A percentile compares a stretch with the other conserved stretches of the same genome.
Conservation (phyloP, 2,113 vertebrate species). For the Coregonus clupeaformis region DNA sequence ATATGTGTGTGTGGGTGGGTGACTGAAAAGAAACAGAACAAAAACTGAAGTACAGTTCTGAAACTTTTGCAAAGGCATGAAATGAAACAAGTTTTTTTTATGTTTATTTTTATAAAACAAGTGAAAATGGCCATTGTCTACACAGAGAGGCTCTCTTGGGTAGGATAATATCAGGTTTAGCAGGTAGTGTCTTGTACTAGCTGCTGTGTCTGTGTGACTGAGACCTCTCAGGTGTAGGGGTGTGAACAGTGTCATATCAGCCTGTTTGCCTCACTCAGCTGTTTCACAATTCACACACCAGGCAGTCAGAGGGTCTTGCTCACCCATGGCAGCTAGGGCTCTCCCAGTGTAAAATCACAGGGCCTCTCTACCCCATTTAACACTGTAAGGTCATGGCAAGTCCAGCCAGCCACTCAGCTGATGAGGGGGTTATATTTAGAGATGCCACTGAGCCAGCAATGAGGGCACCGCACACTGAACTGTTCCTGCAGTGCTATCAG, state of each 20-base stretch:
- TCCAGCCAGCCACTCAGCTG: conserved; percentile 51
- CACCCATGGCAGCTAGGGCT: not conserved
- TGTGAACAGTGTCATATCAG: not conserved
- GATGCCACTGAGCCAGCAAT: conserved; percentile 27
- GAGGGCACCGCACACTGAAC: not conserved
- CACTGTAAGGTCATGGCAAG: conserved; percentile 59
- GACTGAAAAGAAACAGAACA: too few species aligned
- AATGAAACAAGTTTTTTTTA: too few species aligned
- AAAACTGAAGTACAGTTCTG: too few species aligned
- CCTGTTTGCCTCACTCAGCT: not conserved
- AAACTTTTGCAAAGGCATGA: too few species aligned
- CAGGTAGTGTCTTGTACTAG: too few species aligned
- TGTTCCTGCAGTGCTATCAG: too few species aligned
- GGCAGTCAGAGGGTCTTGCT: not conserved
- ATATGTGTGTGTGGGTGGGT: too few species aligned
- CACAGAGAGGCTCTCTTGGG: too few species aligned
- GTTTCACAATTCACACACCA: not conserved
- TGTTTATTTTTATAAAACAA: too few species aligned
- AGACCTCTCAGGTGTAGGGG: not conserved
- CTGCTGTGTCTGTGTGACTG: too few species aligned
- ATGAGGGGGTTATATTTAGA: conserved; percentile 69
- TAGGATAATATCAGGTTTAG: too few species aligned
- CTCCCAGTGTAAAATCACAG: not conserved
- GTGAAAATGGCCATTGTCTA: too few species aligned
- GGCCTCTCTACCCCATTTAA: conserved; percentile 29